Conservation (phyloP, 1,140 invertebrate genomes). For the Zaprionus taronus region DNA sequence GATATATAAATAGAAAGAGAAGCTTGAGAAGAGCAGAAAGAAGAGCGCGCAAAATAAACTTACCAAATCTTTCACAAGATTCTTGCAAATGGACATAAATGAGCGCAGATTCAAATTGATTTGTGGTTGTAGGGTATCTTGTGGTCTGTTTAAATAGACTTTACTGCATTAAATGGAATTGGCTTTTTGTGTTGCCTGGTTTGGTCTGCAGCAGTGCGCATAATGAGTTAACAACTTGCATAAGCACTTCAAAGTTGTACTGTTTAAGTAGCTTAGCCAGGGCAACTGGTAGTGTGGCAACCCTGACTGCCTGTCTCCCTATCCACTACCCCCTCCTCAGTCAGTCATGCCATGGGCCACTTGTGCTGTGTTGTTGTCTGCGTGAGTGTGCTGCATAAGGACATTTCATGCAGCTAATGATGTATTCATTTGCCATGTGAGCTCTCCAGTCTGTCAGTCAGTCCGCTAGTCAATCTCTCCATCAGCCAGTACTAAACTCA, state of each 20-base stretch:
- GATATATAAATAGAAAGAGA: not conserved
- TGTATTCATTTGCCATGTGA: conserved; percentile 71
- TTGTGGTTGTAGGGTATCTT: not conserved
- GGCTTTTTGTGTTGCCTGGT: not conserved
- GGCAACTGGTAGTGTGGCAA: conserved; percentile 21
- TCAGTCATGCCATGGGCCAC: conserved; percentile 59
- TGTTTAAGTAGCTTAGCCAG: conserved; percentile 62
- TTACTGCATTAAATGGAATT: not conserved
- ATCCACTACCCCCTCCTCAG: conserved; percentile 21
- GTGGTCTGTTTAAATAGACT: not conserved
- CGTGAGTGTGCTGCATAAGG: conserved; percentile 38
- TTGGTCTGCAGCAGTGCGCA: conserved; percentile 32
- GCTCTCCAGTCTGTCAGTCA: conserved; percentile 17
- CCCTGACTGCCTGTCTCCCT: conserved; percentile 4
- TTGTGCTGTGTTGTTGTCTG: conserved; percentile 33
- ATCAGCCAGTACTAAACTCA: conserved; percentile 13
- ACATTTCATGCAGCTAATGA: conserved; percentile 79
- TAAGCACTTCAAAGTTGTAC: conserved; percentile 68
- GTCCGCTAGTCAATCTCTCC: not conserved
- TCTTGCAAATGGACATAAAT: no score
- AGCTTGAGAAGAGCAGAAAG: no score
- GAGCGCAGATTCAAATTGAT: not conserved
- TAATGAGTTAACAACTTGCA: conserved; percentile 77
- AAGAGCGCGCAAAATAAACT: no score
- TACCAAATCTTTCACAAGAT: no score